phyloP scores from a whole-genome alignment of 2,888 invertebrate genomes.

The Cremastinae sp. region DNA sequence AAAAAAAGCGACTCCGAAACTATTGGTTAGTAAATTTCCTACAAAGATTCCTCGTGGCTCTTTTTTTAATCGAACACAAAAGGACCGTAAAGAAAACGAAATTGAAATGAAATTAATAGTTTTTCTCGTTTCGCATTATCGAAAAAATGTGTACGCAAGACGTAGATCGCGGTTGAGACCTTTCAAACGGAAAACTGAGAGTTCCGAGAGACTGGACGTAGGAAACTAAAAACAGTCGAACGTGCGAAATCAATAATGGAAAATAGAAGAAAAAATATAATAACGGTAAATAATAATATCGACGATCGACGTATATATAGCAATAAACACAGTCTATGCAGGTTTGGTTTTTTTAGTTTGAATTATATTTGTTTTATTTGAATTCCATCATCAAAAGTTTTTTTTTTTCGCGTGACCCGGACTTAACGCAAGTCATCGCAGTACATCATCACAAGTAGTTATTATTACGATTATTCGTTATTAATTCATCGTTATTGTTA shows the following conservation, averaged over 20 bases:
- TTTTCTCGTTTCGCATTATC: neutral
- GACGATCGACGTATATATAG: slow-evolving; percentile 60
- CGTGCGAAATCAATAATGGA: slow-evolving; percentile 34
- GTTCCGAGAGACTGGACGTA: slow-evolving; percentile 27
- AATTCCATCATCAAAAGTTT: slow-evolving; percentile 78
- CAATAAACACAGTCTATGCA: slow-evolving; percentile 76
- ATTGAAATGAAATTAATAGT: neutral
- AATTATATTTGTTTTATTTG: slow-evolving; percentile 80
- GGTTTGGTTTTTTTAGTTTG: slow-evolving; percentile 78
- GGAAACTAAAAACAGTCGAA: slow-evolving; percentile 13
- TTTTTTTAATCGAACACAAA: slow-evolving; percentile 33
- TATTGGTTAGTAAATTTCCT: slow-evolving; percentile 14
- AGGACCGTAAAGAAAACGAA: slow-evolving; percentile 53
- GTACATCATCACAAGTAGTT: slow-evolving; percentile 79
- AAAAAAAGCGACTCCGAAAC: slow-evolving; percentile 23
- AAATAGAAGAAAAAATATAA: slow-evolving; percentile 50
- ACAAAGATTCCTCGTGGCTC: neutral
- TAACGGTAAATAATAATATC: slow-evolving; percentile 35
- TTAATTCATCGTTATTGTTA: slow-evolving; percentile 75
- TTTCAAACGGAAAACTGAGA: slow-evolving; percentile 24
- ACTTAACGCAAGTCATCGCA: slow-evolving; percentile 78
- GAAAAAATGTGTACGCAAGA: neutral
- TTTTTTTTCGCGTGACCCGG: slow-evolving; percentile 76
- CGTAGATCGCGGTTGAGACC: slow-evolving; percentile 9
- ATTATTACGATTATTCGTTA: slow-evolving; percentile 78